Percentiles rank a stretch among this genome's conserved stretches.
Evolutionary conservation across 2,113 vertebrate genomes (phyloP).

Genomic region (Crypturellus undulatus): DNA sequence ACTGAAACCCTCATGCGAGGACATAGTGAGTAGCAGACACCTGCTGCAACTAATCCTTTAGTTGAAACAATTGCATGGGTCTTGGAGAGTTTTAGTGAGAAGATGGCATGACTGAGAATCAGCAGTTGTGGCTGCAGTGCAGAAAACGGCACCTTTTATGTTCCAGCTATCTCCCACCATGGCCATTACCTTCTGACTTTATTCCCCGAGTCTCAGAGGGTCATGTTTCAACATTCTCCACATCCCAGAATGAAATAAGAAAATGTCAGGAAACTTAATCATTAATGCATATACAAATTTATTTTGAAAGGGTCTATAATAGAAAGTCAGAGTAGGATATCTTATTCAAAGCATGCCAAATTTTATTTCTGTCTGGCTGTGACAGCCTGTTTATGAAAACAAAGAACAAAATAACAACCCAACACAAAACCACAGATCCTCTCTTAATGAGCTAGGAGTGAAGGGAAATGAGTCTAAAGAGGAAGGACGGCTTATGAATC

Average conservation of each 20-base stretch:
- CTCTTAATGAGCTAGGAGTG: not conserved
- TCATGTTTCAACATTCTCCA: not conserved
- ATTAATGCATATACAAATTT: not conserved
- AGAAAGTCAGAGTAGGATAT: not conserved
- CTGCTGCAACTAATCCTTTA: not conserved
- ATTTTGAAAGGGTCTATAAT: not conserved
- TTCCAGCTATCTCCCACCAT: not conserved
- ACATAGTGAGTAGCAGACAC: accelerated
- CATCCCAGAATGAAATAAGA: not conserved
- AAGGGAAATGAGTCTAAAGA: not conserved
- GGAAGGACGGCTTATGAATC: not conserved
- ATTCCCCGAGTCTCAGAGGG: not conserved
- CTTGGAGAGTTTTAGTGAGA: not conserved
- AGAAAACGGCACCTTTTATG: not conserved
- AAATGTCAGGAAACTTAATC: not conserved
- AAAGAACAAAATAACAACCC: not conserved
- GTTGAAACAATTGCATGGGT: not conserved
- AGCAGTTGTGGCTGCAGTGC: not conserved
- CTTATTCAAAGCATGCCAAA: not conserved
- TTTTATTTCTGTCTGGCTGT: not conserved
- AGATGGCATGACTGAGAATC: not conserved
- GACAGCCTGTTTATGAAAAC: not conserved
- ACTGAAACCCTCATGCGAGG: not conserved
- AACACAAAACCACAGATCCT: not conserved
- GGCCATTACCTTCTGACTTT: not conserved